Evolutionary conservation across 2,888 invertebrate species (phyloP).

Genomic region (Oxyteleia sp.): DNA sequence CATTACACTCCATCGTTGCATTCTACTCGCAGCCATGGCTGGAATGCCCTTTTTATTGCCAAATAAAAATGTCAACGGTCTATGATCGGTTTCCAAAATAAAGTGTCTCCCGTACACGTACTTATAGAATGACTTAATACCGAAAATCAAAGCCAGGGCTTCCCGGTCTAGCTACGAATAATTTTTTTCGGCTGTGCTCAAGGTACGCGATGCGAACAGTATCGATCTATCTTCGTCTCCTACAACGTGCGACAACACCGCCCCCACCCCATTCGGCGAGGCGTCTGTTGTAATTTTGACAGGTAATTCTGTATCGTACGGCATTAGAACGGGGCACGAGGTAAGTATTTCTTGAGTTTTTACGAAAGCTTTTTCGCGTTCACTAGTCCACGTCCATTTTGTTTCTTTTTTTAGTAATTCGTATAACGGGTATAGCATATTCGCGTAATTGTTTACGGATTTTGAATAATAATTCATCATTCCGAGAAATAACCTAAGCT

Average conservation of each 20-base stretch:
- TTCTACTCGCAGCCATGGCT: slow-evolving; percentile 66
- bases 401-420: slow-evolving; percentile 12
- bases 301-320: slow-evolving; percentile 60
- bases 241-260: slow-evolving; percentile 77
- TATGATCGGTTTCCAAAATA: background rate
- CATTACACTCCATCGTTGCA: slow-evolving; percentile 56
- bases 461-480: slow-evolving; percentile 56
- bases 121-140: background rate
- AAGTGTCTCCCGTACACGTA: background rate
- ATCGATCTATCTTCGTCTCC: slow-evolving; percentile 78
- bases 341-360: slow-evolving; percentile 13
- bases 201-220: slow-evolving; percentile 78
- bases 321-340: slow-evolving; percentile 48
- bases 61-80: slow-evolving; percentile 71
- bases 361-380: slow-evolving; percentile 28
- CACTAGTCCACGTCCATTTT: slow-evolving; percentile 22
- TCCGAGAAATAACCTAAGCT: slow-evolving; percentile 53
- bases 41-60: slow-evolving; percentile 71
- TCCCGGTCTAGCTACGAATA: slow-evolving; percentile 70
- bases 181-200: too few relatives aligned
- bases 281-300: slow-evolving; percentile 66
- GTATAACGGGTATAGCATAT: slow-evolving; percentile 20
- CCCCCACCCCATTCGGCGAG: slow-evolving; percentile 77
- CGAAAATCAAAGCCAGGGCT: slow-evolving; percentile 39
- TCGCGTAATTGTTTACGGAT: slow-evolving; percentile 34